Conservation (phyloP, 2,888 invertebrate genomes). For the Drosophila tanythrix region DNA sequence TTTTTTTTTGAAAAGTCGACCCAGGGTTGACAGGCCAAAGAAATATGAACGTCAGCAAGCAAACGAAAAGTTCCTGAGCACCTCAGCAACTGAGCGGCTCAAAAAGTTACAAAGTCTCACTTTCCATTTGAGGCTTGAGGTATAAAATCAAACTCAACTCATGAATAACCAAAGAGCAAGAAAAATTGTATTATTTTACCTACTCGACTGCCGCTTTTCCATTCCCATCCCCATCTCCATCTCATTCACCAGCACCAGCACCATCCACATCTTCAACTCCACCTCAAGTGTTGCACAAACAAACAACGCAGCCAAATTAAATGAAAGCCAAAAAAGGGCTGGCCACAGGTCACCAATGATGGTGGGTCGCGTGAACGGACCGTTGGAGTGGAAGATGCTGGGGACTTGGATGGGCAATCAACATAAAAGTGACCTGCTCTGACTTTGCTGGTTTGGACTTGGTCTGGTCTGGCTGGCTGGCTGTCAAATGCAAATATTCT, state of each 20-base stretch:
- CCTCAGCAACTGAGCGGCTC: slow-evolving; percentile 53
- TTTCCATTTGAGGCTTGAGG: slow-evolving; percentile 6
- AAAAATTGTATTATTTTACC: slow-evolving; percentile 78
- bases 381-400: slow-evolving; percentile 50
- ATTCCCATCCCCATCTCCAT: neutral
- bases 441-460: neutral
- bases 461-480: slow-evolving; percentile 3
- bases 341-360: slow-evolving; percentile 27
- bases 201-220: slow-evolving; percentile 12
- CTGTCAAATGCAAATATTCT: slow-evolving; percentile 69
- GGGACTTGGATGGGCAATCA: slow-evolving; percentile 48
- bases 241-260: slow-evolving; percentile 5
- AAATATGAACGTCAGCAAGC: slow-evolving; percentile 20
- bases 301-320: slow-evolving; percentile 71
- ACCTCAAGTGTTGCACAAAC: slow-evolving; percentile 72
- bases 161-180: slow-evolving; percentile 77
- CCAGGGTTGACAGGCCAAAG: slow-evolving; percentile 19
- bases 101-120: slow-evolving; percentile 63
- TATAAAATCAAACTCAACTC: slow-evolving; percentile 78
- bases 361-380: slow-evolving; percentile 5
- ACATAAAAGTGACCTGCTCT: slow-evolving; percentile 51
- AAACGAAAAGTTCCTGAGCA: slow-evolving; percentile 9
- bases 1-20: neutral
- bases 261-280: slow-evolving; percentile 6
- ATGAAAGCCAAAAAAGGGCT: slow-evolving; percentile 66